Evolutionary conservation across 92 coral and sea anemone species (phyloP).

Genomic region (Porites evermanni): DNA sequence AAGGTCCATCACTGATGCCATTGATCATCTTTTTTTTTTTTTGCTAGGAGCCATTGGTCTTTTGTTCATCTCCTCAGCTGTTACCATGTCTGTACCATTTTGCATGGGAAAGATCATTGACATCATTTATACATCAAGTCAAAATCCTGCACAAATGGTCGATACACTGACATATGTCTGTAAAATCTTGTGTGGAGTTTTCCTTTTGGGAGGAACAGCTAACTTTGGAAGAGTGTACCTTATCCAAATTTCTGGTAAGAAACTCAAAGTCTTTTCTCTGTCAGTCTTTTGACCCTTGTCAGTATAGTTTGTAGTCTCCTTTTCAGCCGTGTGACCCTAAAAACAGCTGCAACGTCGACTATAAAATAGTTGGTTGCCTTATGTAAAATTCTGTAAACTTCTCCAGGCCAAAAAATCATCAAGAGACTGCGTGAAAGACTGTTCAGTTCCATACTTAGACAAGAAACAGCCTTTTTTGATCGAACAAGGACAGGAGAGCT

Average conservation of each 20-base stretch:
- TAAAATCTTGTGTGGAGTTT: slow-evolving; percentile 83
- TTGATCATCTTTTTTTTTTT: background rate
- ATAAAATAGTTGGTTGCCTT: background rate
- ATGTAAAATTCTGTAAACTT: background rate
- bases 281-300: too few relatives aligned
- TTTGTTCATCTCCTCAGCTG: slow-evolving; percentile 86
- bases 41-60: slow-evolving; percentile 87
- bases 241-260: slow-evolving; percentile 86
- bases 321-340: too few relatives aligned
- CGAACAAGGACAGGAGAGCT: slow-evolving; percentile 92
- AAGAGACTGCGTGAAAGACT: slow-evolving; percentile 79
- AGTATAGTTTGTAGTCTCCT: too few relatives aligned
- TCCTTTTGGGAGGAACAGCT: slow-evolving; percentile 89
- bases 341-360: too few relatives aligned
- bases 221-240: slow-evolving; percentile 95
- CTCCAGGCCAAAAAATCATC: slow-evolving; percentile 82
- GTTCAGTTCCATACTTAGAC: slow-evolving; percentile 81
- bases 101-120: slow-evolving; percentile 98
- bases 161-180: slow-evolving; percentile 77
- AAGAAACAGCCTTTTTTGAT: slow-evolving; percentile 98
- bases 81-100: slow-evolving; percentile 98
- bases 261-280: background rate
- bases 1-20: background rate
- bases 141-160: slow-evolving; percentile 81
- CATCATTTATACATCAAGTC: slow-evolving; percentile 84